phyloP scores from a whole-genome alignment of 92 coral and sea anemone species.

The Montipora capitata region DNA sequence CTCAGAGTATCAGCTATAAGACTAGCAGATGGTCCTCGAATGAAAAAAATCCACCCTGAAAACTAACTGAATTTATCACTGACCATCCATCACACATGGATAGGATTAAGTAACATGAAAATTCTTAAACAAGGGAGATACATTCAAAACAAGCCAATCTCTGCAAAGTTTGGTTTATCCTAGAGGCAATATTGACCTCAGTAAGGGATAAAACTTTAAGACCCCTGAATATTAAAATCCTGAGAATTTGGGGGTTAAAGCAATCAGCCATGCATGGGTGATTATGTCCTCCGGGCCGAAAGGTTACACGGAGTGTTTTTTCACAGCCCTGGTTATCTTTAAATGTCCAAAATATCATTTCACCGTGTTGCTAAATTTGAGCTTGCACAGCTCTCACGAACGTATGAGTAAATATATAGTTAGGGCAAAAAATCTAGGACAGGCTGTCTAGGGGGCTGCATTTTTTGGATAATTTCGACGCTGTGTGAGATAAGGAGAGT shows the following conservation, averaged over 20 bases:
- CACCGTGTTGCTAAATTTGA: slow-evolving; percentile 40
- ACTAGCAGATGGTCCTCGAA: slow-evolving; percentile 32
- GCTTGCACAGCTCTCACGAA: neutral
- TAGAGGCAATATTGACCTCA: slow-evolving; percentile 35
- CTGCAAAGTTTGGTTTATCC: slow-evolving; percentile 32
- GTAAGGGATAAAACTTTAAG: slow-evolving; percentile 39
- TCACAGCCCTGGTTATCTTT: slow-evolving; percentile 26
- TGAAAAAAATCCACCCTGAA: slow-evolving; percentile 19
- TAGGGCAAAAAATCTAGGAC: slow-evolving; percentile 20
- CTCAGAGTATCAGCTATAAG: slow-evolving; percentile 18
- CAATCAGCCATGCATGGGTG: neutral
- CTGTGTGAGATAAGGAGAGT: slow-evolving; percentile 42
- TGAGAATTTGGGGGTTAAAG: neutral
- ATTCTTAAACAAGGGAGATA: slow-evolving; percentile 38
- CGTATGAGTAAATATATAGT: slow-evolving; percentile 14
- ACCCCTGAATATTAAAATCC: slow-evolving; percentile 39
- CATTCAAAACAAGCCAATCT: slow-evolving; percentile 50
- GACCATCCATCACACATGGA: slow-evolving; percentile 24
- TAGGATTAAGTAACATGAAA: slow-evolving; percentile 34
- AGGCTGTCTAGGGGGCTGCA: slow-evolving; percentile 55
- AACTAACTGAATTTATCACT: neutral
- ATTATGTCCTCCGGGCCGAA: slow-evolving; percentile 26
- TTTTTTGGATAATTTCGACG: slow-evolving; percentile 48
- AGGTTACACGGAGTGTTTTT: slow-evolving; percentile 17
- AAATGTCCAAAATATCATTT: slow-evolving; percentile 31